Base-by-base conservation (phyloP, 2,113 vertebrate species). In the Upupa epops region DNA sequence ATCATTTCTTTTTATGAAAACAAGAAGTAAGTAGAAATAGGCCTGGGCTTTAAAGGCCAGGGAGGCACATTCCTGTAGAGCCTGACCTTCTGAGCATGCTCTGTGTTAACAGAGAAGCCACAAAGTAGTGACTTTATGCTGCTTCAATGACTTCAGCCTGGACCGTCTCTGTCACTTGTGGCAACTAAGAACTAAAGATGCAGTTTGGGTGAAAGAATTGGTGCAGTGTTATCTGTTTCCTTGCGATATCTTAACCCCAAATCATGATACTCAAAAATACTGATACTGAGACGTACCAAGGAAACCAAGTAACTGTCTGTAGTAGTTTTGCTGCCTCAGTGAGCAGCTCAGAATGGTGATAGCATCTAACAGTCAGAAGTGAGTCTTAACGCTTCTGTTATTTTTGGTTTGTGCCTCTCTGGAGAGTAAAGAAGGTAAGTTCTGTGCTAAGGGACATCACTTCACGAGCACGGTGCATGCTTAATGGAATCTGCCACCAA, bases 1-100 rank as follows among this genome's bases (percentile, higher is more conserved):
- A 98, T 99, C 98, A 98, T 99, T 98, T 98, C 98, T 99, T 98
- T 98, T 97, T 99, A 98, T 98, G 98, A 99, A 97, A 99, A 96
- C 98, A 99, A 99, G 97, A 99, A 99, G 99, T 99, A 99, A 99
- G 99, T 99, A 98, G 96, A 86, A 86, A 63, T 66, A 80, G 85
- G 86, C 68, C 55, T 90, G 52, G 26, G 24, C 17, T 81, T n/a
- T 81, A 36, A 8, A 91, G 93, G 84, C 97, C 97, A 95, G 96
- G 92, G 96, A 97, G 96, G 96, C 96, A 97, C 95, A 75, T 83
- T 65, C 61, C 92, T 90, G 91, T 71, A 58, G 80, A 95, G 63
- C 34, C n/a, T 56, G 28, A 56, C 58, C 46, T 93, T 71, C 88
- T 94, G 91, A 42, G 90, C 61, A 3, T 29, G 22, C 78, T 90